A percentile compares a stretch with the other conserved stretches of the same genome.
Conservation (phyloP, 2,797 vertebrate species). For the Peromyscus nudipes region DNA sequence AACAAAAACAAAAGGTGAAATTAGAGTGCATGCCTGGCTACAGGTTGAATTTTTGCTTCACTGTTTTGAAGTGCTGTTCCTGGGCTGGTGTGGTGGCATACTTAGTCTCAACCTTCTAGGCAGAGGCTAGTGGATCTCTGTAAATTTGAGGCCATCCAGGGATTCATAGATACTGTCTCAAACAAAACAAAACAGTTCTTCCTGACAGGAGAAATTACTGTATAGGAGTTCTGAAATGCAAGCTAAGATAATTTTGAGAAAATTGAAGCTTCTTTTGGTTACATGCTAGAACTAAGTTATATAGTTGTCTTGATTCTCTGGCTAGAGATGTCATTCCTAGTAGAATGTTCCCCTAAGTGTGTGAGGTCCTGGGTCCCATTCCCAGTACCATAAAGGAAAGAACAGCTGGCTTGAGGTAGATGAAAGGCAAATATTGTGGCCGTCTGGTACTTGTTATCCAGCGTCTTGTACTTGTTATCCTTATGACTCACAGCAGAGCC, state of each 20-base stretch:
- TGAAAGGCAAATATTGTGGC: neutral
- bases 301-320: neutral
- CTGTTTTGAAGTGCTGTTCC: neutral
- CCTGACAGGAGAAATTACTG: neutral
- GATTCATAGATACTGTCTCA: neutral
- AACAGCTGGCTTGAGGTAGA: neutral
- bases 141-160: neutral
- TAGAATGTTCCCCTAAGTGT: neutral
- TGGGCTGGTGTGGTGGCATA: neutral
- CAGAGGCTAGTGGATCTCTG: neutral
- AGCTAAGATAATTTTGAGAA: neutral
- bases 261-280: neutral
- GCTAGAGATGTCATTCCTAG: neutral
- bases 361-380: neutral
- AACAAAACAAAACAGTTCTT: neutral
- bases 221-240: neutral
- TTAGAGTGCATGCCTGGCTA: too few relatives aligned
- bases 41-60: neutral
- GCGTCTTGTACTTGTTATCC: neutral
- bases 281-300: neutral
- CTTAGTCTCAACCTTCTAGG: neutral
- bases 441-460: neutral
- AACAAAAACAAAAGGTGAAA: neutral
- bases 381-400: neutral
- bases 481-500: neutral